Percentiles rank a stretch among this genome's conserved stretches.
Evolutionary conservation across 2,113 vertebrate genomes (phyloP).

Genomic region (Grallaria varia): DNA sequence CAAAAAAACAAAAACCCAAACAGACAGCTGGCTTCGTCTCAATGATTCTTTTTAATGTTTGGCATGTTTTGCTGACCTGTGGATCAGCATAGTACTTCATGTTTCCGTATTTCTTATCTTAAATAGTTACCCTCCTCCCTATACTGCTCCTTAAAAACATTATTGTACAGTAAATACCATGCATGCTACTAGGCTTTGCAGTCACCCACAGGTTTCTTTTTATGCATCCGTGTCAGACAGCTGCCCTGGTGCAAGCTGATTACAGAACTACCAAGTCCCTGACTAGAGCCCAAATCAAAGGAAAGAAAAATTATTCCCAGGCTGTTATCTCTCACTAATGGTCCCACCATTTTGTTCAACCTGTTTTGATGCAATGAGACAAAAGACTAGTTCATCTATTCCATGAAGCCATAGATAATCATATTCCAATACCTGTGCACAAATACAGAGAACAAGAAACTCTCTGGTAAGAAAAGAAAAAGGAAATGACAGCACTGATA

Average conservation of each 20-base stretch:
- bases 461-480: neutral
- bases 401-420: neutral
- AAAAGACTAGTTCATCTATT: neutral
- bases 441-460: neutral
- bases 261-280: neutral
- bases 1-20: fast-evolving
- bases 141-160: neutral
- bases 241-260: neutral
- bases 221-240: neutral
- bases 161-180: neutral
- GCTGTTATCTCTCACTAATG: neutral
- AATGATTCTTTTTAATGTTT: neutral
- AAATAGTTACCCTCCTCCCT: neutral
- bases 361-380: neutral
- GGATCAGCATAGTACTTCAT: neutral
- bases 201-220: neutral
- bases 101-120: neutral
- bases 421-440: neutral
- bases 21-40: neutral
- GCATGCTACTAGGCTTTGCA: neutral
- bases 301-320: neutral
- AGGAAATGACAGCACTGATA: neutral
- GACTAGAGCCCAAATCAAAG: neutral
- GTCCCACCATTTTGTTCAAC: neutral
- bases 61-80: neutral